Base-by-base conservation (phyloP, 2,888 invertebrate genomes). In the Acanthosepion lycidas region DNA sequence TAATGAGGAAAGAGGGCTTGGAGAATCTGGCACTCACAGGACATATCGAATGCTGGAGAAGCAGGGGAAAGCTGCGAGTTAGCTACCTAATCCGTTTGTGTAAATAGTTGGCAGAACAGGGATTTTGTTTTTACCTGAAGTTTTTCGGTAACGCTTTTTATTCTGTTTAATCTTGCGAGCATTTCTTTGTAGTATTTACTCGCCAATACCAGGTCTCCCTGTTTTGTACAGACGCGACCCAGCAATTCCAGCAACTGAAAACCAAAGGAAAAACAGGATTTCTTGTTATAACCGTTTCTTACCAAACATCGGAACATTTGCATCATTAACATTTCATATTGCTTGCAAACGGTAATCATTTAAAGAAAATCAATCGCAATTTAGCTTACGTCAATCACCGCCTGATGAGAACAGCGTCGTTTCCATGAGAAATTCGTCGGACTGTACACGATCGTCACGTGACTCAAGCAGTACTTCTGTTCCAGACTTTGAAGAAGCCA, bases 391-490 rank as follows among this genome's bases (percentile, higher is more conserved):
- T 96, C 95, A 9, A 96, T 95, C 51, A 96, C 96, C 92, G 95
- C 95, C 15, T 95, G 95, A 94, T 96, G 96, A 78, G 96, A 95
- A 94, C 96, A 96, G 26, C 95, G 95, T 94, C 96, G 96, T 42
- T 94, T 94, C 95, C 96, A 96, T 20, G 95, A 95, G 49, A 96
- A 95, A 28, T 95, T 94, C 59, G 92, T 94, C 12, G 95, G 94
- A 78, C 95, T 94, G 94, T 96, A 96, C 15, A 96, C 95, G 6
- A 96, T 95, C 5, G 95, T 95, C 53, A 96, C 95, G 94, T 96
- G 95, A 12, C 95, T 95, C 42, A 95, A 95, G 28, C 94, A 94
- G 95, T 96, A 96, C 51, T 95, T 94, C 51, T 94, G 49, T 91
- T 96, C 96, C n/a, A 96, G 94, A 42, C 95, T 95, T 78, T 95